phyloP scores from a whole-genome alignment of 2,113 vertebrate species.

The Microtus pennsylvanicus region DNA sequence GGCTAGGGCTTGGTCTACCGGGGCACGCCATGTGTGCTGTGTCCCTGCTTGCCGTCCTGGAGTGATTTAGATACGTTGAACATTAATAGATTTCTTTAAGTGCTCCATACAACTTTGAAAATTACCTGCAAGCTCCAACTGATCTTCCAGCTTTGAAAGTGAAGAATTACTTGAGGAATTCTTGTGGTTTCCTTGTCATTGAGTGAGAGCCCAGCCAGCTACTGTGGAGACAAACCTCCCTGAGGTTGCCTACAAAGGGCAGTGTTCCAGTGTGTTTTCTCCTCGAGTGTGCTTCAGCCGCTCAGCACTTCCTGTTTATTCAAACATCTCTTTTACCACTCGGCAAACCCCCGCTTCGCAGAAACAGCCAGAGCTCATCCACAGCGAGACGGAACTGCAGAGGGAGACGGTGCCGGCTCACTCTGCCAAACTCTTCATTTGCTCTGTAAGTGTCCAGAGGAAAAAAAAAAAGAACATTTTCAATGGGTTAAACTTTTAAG shows the following conservation, averaged over 20 bases:
- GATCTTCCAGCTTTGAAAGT: conserved; percentile 76
- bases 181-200: conserved; percentile 89
- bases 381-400: conserved; percentile 87
- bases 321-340: conserved; percentile 94
- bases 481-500: conserved; percentile 84
- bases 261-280: conserved; percentile 92
- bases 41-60: conserved; percentile 68
- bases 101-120: conserved; percentile 78
- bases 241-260: conserved; percentile 88
- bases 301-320: conserved; percentile 98
- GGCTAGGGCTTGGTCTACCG: conserved; percentile 68
- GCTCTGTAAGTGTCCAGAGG: conserved; percentile 85
- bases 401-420: conserved; percentile 85
- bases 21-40: conserved; percentile 72
- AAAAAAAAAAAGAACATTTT: conserved; percentile 57
- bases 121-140: conserved; percentile 85
- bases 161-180: conserved; percentile 86
- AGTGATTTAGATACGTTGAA: conserved; percentile 32
- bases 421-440: conserved; percentile 88
- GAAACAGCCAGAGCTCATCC: conserved; percentile 91
- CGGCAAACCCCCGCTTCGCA: conserved; percentile 90
- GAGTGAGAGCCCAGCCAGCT: conserved; percentile 86
- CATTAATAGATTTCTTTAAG: conserved; percentile 64
- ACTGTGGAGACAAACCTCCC: conserved; percentile 87
- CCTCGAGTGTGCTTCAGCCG: conserved; percentile 91